phyloP scores from a whole-genome alignment of 2,113 vertebrate genomes.

The Sceloporus undulatus region DNA sequence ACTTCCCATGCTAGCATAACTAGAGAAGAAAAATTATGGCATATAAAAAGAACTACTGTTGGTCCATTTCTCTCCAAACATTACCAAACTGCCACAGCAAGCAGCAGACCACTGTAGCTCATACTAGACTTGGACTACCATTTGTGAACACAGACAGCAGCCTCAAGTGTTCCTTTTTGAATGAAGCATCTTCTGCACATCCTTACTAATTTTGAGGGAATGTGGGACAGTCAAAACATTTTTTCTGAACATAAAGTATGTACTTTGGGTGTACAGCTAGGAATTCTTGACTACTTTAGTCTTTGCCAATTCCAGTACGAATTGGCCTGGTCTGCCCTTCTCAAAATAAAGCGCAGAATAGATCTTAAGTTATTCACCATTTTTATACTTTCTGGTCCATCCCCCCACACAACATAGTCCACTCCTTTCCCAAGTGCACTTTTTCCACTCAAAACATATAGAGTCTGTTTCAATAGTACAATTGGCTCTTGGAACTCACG shows the following conservation, averaged over 20 bases:
- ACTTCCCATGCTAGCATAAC: not conserved
- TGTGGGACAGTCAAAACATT: not conserved
- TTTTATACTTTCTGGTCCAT: not conserved
- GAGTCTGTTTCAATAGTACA: too few species aligned
- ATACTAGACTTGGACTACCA: not conserved
- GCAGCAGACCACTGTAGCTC: not conserved
- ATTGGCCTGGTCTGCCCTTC: not conserved
- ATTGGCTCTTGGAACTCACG: too few species aligned
- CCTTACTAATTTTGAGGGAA: not conserved
- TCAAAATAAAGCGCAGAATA: not conserved
- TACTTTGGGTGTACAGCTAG: not conserved
- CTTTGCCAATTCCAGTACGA: not conserved
- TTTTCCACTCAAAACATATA: not conserved
- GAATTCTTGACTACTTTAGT: not conserved
- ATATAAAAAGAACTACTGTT: too few species aligned
- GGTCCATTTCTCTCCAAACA: not conserved
- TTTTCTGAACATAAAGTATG: not conserved
- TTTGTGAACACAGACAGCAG: not conserved
- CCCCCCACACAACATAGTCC: too few species aligned
- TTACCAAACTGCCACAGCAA: not conserved
- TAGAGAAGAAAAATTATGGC: not conserved
- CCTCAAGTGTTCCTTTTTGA: not conserved
- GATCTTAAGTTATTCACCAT: not conserved
- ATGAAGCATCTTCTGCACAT: not conserved
- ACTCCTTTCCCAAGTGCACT: not conserved